Conservation (phyloP, 2,113 vertebrate species). For the Centropus unirufus region DNA sequence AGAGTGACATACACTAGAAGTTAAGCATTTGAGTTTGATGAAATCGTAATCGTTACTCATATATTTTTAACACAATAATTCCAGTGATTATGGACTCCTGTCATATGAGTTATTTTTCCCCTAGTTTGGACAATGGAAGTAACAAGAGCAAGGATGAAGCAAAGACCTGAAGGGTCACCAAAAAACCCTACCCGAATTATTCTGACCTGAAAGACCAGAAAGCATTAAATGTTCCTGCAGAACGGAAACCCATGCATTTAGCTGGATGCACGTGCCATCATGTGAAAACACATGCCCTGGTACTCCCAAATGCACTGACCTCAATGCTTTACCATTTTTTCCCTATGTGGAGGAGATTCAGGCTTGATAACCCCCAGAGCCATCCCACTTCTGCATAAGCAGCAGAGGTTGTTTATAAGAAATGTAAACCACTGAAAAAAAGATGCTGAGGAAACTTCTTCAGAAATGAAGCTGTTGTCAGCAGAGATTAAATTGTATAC, state of each 20-base stretch:
- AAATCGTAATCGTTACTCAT: neutral
- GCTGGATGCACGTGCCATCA: neutral
- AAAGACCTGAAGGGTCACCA: neutral
- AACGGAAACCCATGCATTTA: fast-evolving
- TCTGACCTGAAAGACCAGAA: neutral
- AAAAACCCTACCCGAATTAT: neutral
- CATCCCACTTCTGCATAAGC: neutral
- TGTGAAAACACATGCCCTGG: neutral
- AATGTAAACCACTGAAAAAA: slow-evolving; percentile 41
- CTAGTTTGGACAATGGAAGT: neutral
- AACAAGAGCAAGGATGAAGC: neutral
- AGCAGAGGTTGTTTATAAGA: neutral
- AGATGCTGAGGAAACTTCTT: slow-evolving; percentile 58
- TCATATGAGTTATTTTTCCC: neutral
- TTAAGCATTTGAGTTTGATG: neutral
- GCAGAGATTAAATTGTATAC: slow-evolving; percentile 64
- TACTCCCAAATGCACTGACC: neutral
- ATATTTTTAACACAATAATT: neutral
- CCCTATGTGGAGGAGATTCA: neutral
- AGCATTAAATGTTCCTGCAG: neutral
- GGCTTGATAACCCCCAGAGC: neutral
- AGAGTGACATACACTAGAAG: neutral
- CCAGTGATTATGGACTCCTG: neutral
- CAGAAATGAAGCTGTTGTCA: slow-evolving; percentile 59
- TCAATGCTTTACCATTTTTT: neutral